These are phyloP conservation scores for Drosophila borborema DNA, from an alignment of 2,888 invertebrate species.

Conservation along the genomic window DNA sequence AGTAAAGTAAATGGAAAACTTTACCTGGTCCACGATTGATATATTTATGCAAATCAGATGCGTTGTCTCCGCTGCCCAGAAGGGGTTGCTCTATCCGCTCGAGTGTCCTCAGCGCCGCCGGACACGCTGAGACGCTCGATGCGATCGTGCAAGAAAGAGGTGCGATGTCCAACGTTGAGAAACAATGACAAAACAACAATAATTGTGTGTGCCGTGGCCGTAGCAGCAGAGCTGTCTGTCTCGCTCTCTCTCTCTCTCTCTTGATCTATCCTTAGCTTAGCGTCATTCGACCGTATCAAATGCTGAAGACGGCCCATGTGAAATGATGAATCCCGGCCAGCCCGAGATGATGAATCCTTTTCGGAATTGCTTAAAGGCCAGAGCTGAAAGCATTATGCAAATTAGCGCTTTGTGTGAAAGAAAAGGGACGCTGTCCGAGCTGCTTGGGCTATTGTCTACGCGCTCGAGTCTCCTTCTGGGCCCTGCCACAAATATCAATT, in stretches of 20 bases:
- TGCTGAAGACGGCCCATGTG: conserved; percentile 63
- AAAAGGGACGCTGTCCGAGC: conserved; percentile 77
- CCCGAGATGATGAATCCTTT: conserved; percentile 60
- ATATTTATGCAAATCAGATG: conserved; percentile 53
- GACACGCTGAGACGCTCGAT: conserved; percentile 41
- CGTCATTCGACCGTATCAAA: conserved; percentile 75
- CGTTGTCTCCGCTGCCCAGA: conserved; percentile 49
- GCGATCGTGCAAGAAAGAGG: conserved; percentile 72
- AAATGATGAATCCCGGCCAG: conserved; percentile 15
- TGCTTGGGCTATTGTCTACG: conserved; percentile 49
- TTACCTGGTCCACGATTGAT: conserved; percentile 33
- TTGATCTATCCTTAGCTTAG: neutral
- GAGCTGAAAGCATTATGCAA: conserved; percentile 80
- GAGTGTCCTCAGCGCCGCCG: conserved; percentile 54
- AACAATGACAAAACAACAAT: conserved; percentile 80
- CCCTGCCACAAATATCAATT: conserved; percentile 63
- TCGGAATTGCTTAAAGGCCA: conserved; percentile 24
- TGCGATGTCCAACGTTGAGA: conserved; percentile 84
- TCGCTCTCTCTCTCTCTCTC: neutral
- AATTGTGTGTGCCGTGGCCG: neutral
- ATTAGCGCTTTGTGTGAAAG: conserved; percentile 60
- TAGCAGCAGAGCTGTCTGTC: neutral
- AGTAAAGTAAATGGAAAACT: conserved; percentile 1
- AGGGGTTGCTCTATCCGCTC: conserved; percentile 53
- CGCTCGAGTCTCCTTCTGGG: conserved; percentile 14